Percentiles rank a stretch among this genome's conserved stretches.
Evolutionary conservation across 1,140 invertebrate species (phyloP).

Genomic region (Drosophila athabasca): DNA sequence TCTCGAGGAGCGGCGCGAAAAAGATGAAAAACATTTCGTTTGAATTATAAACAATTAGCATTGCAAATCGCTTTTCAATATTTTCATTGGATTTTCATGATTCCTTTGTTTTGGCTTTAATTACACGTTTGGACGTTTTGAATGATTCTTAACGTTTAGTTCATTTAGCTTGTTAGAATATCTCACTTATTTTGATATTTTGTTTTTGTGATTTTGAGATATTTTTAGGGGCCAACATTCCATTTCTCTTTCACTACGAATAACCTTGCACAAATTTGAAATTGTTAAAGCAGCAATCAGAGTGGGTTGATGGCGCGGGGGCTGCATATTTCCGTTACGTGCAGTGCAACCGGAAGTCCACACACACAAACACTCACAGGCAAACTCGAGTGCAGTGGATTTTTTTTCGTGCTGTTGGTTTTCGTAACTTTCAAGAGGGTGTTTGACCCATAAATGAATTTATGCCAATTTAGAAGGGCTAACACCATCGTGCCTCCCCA

Average conservation of each 20-base stretch:
- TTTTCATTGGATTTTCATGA: conserved; percentile 35
- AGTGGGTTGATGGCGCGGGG: not conserved
- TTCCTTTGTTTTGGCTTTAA: conserved; percentile 49
- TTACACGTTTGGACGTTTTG: conserved; percentile 50
- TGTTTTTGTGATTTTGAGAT: not conserved
- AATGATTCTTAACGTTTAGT: conserved; percentile 15
- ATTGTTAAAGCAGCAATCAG: conserved; percentile 5
- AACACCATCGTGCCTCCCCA: conserved; percentile 26
- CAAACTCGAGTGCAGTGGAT: conserved; percentile 27
- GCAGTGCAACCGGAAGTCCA: conserved; percentile 60
- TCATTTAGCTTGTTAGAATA: conserved; percentile 12
- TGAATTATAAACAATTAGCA: conserved; percentile 59
- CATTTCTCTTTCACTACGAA: conserved; percentile 40
- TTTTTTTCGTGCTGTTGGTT: conserved; percentile 4
- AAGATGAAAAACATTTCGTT: conserved; percentile 48
- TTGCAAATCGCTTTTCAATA: conserved; percentile 42
- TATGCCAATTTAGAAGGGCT: conserved; percentile 64
- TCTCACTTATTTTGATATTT: conserved; percentile 13
- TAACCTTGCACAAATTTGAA: conserved; percentile 43
- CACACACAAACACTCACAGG: conserved; percentile 20
- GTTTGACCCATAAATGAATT: conserved; percentile 78
- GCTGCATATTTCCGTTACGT: conserved; percentile 48
- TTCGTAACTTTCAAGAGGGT: conserved; percentile 46
- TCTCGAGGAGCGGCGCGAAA: conserved; percentile 28
- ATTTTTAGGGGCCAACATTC: not conserved